Percentiles rank a stretch among this genome's conserved stretches.
phyloP scores from a whole-genome alignment of 2,888 invertebrate species.

The Malthinus flaveolus region DNA sequence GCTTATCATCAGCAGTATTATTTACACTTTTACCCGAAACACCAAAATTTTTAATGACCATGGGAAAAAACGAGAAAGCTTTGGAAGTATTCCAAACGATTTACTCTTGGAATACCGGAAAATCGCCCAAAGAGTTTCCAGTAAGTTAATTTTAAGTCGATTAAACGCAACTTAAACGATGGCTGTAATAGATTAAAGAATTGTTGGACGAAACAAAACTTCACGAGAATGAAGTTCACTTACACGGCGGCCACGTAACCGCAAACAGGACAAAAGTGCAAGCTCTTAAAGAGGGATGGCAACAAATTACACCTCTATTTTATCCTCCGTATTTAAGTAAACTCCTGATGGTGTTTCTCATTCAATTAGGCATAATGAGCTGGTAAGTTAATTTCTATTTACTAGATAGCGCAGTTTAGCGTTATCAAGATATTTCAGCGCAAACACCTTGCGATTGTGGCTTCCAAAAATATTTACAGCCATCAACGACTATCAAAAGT shows the following conservation, averaged over 20 bases:
- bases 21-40: conserved; percentile 72
- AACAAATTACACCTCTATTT: conserved; percentile 69
- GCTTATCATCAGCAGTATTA: conserved; percentile 65
- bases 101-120: conserved; percentile 68
- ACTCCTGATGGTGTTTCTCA: conserved; percentile 64
- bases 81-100: conserved; percentile 65
- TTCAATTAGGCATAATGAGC: conserved; percentile 68
- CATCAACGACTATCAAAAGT: conserved; percentile 54
- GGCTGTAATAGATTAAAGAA: conserved; percentile 45
- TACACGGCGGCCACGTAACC: conserved; percentile 48
- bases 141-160: conserved; percentile 54
- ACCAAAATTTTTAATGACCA: conserved; percentile 76
- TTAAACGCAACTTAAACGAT: not conserved
- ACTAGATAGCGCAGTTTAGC: not conserved
- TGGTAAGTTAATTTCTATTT: conserved; percentile 60
- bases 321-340: conserved; percentile 63
- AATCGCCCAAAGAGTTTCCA: conserved; percentile 64
- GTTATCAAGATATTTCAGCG: conserved; percentile 35
- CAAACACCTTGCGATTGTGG: conserved; percentile 84
- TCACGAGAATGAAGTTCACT: conserved; percentile 46
- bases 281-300: conserved; percentile 61
- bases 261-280: conserved; percentile 48
- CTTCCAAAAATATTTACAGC: conserved; percentile 83
- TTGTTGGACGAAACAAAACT: conserved; percentile 47
- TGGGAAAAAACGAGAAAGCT: conserved; percentile 68